Base-by-base conservation (phyloP, 2,888 invertebrate genomes). In the Malthinus seriepunctatus region DNA sequence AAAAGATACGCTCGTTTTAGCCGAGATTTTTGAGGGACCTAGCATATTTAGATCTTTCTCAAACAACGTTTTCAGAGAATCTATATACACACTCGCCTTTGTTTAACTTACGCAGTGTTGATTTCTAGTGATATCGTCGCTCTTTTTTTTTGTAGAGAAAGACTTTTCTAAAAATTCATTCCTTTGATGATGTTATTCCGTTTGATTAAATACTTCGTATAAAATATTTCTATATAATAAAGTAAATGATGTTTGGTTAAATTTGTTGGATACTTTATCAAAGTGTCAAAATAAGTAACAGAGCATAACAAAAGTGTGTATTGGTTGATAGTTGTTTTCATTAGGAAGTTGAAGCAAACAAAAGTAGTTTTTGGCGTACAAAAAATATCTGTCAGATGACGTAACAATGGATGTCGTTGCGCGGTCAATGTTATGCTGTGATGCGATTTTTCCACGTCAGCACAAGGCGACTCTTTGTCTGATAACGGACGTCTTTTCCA, bases 361-460 rank as follows among this genome's bases (percentile, higher is more conserved):
- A 60, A 60, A 60, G 56, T 60, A 46, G 45, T 56, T 56, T 10
- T 32, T 32, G 39, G 39, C n/a, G 14, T 12, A 23, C 50, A 63
- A 60, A 63, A 63, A 63, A 51, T 53, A 44, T 50, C 62, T 66
- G 64, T 64, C 66, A 64, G 63, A 64, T 63, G 66, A 60, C 61
- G 56, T 64, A 64, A 67, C 67, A 67, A 67, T 67, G 62, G 67
- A 67, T 67, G 65, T 63, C 64, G 60, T 63, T 58, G 62, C 68
- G 70, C 76, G 76, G 76, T 76, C 76, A 76, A 74, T 76, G 76
- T 75, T 74, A 73, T 75, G 75, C 76, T 74, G 73, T 72, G 75
- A 69, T 74, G 75, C 73, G 72, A 76, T 76, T 76, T 76, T 76
- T 76, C 76, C 73, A 75, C 75, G 76, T 76, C 76, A 76, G 73